phyloP scores from a whole-genome alignment of 2,797 vertebrate species.

The Loris lydekkerianus region DNA sequence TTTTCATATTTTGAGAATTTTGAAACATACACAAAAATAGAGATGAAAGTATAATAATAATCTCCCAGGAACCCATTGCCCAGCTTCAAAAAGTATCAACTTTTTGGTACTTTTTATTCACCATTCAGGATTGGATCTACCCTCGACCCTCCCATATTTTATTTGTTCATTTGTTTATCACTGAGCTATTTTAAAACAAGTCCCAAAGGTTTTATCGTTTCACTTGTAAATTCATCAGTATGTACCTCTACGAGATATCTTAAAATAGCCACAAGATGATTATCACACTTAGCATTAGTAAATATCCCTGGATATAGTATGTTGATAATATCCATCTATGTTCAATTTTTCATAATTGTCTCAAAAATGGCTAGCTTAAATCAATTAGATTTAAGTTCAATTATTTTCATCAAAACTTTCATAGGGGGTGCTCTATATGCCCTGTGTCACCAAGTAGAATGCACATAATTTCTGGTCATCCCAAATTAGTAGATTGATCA shows the following conservation, averaged over 20 bases:
- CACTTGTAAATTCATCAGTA: background rate
- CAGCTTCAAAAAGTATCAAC: background rate
- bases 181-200: background rate
- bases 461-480: background rate
- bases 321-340: background rate
- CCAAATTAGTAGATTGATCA: conserved; percentile 27
- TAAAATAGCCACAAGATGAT: conserved; percentile 2
- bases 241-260: background rate
- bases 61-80: background rate
- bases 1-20: background rate
- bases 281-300: background rate
- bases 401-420: background rate
- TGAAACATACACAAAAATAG: conserved; percentile 48
- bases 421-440: background rate
- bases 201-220: background rate
- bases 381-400: conserved; percentile 45
- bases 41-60: conserved; percentile 22
- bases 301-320: background rate
- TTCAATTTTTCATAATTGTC: background rate
- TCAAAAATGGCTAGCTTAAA: background rate
- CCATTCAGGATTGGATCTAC: background rate
- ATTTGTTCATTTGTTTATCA: background rate
- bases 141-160: background rate
- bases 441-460: background rate
- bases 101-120: background rate